Evolutionary conservation across 2,888 invertebrate genomes (phyloP).

Genomic region (Watsonalla binaria): DNA sequence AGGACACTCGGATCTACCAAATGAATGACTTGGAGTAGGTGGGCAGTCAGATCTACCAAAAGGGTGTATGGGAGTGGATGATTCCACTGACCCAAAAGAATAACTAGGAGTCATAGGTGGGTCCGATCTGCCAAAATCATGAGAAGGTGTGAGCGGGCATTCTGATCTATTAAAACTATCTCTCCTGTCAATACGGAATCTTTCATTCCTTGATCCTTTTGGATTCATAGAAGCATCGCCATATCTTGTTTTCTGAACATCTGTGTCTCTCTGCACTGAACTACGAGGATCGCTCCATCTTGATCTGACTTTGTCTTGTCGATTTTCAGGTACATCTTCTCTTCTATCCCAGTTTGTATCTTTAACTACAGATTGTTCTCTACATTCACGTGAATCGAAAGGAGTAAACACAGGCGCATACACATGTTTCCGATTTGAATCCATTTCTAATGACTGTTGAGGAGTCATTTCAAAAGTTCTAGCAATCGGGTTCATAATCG

Average conservation of each 20-base stretch:
- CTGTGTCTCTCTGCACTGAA: slow-evolving; percentile 19
- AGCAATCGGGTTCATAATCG: slow-evolving; percentile 32
- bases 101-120: slow-evolving; percentile 32
- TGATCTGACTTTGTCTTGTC: slow-evolving; percentile 14
- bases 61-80: slow-evolving; percentile 30
- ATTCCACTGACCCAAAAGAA: slow-evolving; percentile 32
- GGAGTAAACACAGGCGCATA: slow-evolving; percentile 49
- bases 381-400: slow-evolving; percentile 31
- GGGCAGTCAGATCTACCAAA: slow-evolving; percentile 42
- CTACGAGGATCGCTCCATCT: slow-evolving; percentile 24
- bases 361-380: slow-evolving; percentile 25
- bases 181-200: slow-evolving; percentile 27
- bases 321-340: slow-evolving; percentile 11
- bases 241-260: slow-evolving; percentile 20
- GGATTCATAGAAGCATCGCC: slow-evolving; percentile 19
- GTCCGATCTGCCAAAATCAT: slow-evolving; percentile 31
- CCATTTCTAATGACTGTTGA: slow-evolving; percentile 40
- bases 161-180: slow-evolving; percentile 24
- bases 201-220: slow-evolving; percentile 23
- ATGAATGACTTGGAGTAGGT: slow-evolving; percentile 35
- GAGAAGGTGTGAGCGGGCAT: slow-evolving; percentile 20
- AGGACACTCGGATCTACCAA: slow-evolving; percentile 40
- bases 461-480: slow-evolving; percentile 47
- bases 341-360: slow-evolving; percentile 27
- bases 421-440: slow-evolving; percentile 45